phyloP scores from a whole-genome alignment of 2,797 vertebrate genomes.

The Tinamus major region DNA sequence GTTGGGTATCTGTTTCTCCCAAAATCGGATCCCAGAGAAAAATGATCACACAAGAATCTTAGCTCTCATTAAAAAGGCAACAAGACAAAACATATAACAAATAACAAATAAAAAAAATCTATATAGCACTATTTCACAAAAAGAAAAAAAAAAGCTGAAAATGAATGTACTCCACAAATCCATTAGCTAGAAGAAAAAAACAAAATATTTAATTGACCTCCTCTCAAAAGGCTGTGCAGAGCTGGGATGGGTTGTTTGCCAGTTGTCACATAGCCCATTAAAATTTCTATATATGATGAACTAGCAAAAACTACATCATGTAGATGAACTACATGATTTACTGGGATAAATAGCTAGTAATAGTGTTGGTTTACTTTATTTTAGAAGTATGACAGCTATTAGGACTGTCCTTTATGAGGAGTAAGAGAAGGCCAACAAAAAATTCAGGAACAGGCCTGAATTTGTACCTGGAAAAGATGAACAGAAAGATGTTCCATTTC shows the following conservation, averaged over 20 bases:
- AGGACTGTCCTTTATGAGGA: neutral
- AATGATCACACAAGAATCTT: neutral
- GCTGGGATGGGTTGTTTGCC: neutral
- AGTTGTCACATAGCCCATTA: neutral
- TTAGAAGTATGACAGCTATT: neutral
- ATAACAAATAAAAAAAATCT: neutral
- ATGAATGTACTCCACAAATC: neutral
- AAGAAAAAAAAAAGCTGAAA: neutral
- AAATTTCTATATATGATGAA: neutral
- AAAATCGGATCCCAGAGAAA: neutral
- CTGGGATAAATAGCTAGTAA: neutral
- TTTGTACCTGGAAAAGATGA: neutral
- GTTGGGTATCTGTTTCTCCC: neutral
- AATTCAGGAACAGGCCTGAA: neutral
- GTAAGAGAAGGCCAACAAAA: neutral
- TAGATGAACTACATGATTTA: neutral
- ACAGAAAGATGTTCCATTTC: neutral
- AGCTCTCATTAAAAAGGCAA: neutral
- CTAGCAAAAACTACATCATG: neutral
- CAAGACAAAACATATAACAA: neutral
- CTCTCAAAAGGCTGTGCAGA: neutral
- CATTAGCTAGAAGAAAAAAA: neutral
- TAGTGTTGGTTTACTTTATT: neutral
- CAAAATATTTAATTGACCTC: neutral
- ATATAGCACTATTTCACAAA: neutral